Evolutionary conservation across 2,888 invertebrate species (phyloP), one percentile per base, ranked within the genome.

Genomic region (Phania funesta): DNA sequence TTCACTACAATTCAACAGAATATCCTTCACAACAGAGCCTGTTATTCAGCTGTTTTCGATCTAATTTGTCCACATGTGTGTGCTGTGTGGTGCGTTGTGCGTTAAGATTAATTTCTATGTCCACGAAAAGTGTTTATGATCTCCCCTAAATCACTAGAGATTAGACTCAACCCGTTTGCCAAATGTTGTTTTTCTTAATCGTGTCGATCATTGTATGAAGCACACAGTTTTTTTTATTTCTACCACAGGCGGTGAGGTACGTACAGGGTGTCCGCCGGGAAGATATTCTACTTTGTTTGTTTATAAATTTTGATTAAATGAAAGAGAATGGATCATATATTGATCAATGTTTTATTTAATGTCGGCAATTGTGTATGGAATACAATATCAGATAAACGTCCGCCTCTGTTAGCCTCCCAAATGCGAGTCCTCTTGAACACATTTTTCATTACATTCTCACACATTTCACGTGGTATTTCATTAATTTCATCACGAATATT

Each of bases 81-180:
- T 46, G 74, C 9, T 60, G 44, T 22, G 3, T 7, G 22, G 46
- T 18, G 22, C 16, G 32, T 16, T 38, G 1, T 35, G 9, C 48
- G 32, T 74, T 38, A 46, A 74, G 82, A 82, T 82, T 78, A 82
- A 82, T 78, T 78, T 78, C 64, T 38, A 52, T 78, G 64, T 38
- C 65, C 64, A 70, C 67, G 35, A 68, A 65, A 70, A 65, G 70
- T 78, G 77, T 78, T 78, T 74, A 78, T 82, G 70, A 70, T 82
- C 78, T 74, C 70, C 8, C 58, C 74, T 82, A 82, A 82, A 82
- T 82, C 77, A 82, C 26, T 38, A 8, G 73, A 68, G 73, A 82
- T 82, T 82, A 82, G 52, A 18, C 65, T 26, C 68, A 70, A 70
- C 68, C 52, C 68, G 73, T 73, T 71, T 68, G 29, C 44, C 44